Percentiles rank a stretch among this genome's conserved stretches.
These are phyloP conservation scores for Parauchenoglanis punctatus DNA, from an alignment of 2,797 vertebrate species.

Conservation along the genomic window DNA sequence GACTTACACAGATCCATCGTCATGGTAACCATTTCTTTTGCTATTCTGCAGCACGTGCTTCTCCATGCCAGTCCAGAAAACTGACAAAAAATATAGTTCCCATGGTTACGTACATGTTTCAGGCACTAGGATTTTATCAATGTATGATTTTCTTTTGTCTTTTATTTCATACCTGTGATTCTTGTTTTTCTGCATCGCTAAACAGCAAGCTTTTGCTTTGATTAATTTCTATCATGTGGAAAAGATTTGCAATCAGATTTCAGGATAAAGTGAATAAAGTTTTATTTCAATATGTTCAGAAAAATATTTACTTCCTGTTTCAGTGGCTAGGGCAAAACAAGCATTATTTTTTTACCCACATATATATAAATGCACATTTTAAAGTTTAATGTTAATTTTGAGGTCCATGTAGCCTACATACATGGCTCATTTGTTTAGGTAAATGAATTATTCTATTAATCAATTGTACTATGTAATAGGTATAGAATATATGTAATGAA, in stretches of 20 bases:
- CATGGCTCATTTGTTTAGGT: background rate
- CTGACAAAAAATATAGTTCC: conserved; percentile 57
- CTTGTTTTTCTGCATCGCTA: background rate
- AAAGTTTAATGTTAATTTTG: background rate
- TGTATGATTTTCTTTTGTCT: conserved; percentile 2
- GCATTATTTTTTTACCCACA: background rate
- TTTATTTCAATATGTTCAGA: background rate
- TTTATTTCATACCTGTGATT: background rate
- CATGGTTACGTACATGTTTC: conserved; percentile 61
- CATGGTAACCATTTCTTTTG: conserved; percentile 12
- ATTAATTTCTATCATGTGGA: background rate
- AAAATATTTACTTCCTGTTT: background rate
- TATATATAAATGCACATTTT: background rate
- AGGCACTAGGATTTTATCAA: conserved; percentile 40
- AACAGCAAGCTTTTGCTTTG: background rate
- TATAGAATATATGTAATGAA: background rate
- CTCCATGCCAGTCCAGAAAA: conserved; percentile 45
- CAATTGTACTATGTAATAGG: background rate
- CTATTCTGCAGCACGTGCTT: conserved; percentile 45
- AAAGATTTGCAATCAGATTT: background rate
- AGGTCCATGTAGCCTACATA: background rate
- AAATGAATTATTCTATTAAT: background rate
- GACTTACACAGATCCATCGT: background rate
- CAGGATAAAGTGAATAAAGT: background rate
- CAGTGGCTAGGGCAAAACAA: background rate